Percentiles rank a stretch among this genome's conserved stretches.
These are phyloP conservation scores for Crotalus horridus DNA, from an alignment of 2,113 vertebrate species.

Conservation along the genomic window DNA sequence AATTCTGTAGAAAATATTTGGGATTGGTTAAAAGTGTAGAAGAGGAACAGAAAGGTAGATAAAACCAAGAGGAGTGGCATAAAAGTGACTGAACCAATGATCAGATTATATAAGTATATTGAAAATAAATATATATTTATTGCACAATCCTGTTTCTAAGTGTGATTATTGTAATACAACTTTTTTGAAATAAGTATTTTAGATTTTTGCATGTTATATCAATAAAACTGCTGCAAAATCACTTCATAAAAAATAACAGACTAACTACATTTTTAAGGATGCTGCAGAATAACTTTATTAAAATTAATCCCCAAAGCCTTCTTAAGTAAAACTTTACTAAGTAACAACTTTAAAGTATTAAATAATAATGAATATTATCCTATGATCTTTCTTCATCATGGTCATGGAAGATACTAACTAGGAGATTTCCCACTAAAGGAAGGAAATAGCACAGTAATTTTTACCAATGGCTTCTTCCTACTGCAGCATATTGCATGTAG, in stretches of 20 bases:
- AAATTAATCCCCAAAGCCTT: background rate
- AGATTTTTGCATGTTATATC: background rate
- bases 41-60: background rate
- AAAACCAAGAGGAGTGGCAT: background rate
- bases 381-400: background rate
- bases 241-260: background rate
- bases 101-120: background rate
- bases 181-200: background rate
- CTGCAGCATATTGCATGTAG: background rate
- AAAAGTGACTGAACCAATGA: background rate
- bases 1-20: background rate
- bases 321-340: background rate
- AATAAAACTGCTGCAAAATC: background rate
- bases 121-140: background rate
- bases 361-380: background rate
- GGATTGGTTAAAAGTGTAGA: background rate
- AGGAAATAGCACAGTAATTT: background rate
- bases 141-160: background rate
- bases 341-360: background rate
- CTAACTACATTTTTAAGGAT: background rate
- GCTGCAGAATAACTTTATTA: background rate
- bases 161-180: background rate
- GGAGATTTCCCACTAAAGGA: background rate
- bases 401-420: background rate
- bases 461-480: background rate